Evolutionary conservation across 2,888 invertebrate species (phyloP).

Genomic region (Melikaiella ostensackeni): DNA sequence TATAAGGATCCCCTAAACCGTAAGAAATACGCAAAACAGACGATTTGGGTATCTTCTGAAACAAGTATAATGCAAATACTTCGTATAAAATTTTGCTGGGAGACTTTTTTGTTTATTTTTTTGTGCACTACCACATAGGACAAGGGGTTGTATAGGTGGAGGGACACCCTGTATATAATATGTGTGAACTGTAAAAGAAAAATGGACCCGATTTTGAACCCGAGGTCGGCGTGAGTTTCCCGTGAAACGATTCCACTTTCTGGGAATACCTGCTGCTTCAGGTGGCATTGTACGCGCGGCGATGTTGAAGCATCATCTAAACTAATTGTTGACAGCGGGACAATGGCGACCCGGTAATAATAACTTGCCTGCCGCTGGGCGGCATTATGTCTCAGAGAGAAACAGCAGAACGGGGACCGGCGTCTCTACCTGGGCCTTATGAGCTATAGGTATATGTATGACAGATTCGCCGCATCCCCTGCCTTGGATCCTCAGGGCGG

Average conservation of each 20-base stretch:
- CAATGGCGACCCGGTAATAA: constrained; percentile 69
- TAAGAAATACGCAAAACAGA: too few relatives aligned
- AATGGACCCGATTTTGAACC: constrained; percentile 4
- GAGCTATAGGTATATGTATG: constrained; percentile 48
- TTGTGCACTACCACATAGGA: too few relatives aligned
- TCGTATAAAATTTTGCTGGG: too few relatives aligned
- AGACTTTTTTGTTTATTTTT: too few relatives aligned
- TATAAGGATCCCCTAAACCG: too few relatives aligned
- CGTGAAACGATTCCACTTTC: constrained; percentile 41
- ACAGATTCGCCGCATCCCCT: constrained; percentile 45
- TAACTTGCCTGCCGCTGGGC: constrained; percentile 66
- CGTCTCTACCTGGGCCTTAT: constrained; percentile 42
- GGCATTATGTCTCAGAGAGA: constrained; percentile 40
- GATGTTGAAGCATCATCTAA: constrained; percentile 71
- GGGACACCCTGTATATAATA: background rate
- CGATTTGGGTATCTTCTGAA: too few relatives aligned
- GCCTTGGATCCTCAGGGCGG: constrained; percentile 41
- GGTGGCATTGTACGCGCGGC: constrained; percentile 46
- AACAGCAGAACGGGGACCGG: constrained; percentile 33
- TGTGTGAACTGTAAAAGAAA: background rate
- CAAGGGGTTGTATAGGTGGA: too few relatives aligned
- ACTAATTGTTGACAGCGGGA: constrained; percentile 74
- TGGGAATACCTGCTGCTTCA: constrained; percentile 38
- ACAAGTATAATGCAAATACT: too few relatives aligned
- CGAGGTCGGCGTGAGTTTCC: background rate